These are phyloP conservation scores for Tipula lateralis DNA, from an alignment of 2,888 invertebrate genomes.

Conservation along the genomic window DNA sequence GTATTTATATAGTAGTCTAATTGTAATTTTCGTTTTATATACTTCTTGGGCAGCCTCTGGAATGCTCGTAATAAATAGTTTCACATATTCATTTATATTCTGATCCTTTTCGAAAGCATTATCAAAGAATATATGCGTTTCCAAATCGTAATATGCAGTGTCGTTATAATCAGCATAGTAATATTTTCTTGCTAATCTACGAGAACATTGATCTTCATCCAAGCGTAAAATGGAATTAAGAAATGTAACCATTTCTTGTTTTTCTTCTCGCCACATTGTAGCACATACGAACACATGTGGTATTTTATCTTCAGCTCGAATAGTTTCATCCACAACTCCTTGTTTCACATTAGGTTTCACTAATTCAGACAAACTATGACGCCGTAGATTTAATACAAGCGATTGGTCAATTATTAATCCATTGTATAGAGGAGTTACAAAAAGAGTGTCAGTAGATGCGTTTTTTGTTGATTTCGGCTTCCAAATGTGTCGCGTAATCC, in stretches of 20 bases:
- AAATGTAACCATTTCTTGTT: conserved; percentile 86
- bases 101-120: conserved; percentile 69
- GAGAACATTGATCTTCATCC: conserved; percentile 86
- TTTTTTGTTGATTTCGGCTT: conserved; percentile 74
- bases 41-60: conserved; percentile 71
- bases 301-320: conserved; percentile 44
- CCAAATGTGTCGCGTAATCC: conserved; percentile 86
- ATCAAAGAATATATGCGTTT: conserved; percentile 85
- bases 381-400: conserved; percentile 71
- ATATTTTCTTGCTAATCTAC: conserved; percentile 74
- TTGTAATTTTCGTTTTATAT: conserved; percentile 58
- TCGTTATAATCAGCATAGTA: conserved; percentile 58
- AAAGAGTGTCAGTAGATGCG: conserved; percentile 78
- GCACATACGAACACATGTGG: conserved; percentile 60
- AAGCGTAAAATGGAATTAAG: conserved; percentile 81
- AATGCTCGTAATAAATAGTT: conserved; percentile 64
- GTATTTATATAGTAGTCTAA: conserved; percentile 66
- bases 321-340: conserved; percentile 3
- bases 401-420: conserved; percentile 80
- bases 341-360: background rate
- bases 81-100: conserved; percentile 59
- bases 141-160: conserved; percentile 82
- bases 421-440: conserved; percentile 77
- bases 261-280: conserved; percentile 94
- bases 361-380: conserved; percentile 50